Conservation (phyloP, 2,797 vertebrate species). For the Thripadectes ignobilis region DNA sequence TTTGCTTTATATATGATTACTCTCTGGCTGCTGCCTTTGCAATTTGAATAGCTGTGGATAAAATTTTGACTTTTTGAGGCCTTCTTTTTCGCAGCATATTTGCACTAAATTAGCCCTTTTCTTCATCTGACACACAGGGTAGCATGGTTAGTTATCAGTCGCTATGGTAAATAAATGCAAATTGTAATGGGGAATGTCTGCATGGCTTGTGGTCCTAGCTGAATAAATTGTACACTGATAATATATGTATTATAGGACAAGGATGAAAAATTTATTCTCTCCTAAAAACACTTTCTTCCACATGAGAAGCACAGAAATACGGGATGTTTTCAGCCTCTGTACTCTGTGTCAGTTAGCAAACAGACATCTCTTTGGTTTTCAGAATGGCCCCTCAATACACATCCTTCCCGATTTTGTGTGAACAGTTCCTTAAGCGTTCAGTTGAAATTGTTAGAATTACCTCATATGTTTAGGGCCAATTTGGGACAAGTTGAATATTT, state of each 20-base stretch:
- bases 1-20: not conserved
- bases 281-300: not conserved
- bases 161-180: not conserved
- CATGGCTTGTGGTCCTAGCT: not conserved
- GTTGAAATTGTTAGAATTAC: not conserved
- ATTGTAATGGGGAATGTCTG: not conserved
- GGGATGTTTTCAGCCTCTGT: not conserved
- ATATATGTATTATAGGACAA: not conserved
- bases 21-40: not conserved
- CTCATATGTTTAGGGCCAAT: not conserved
- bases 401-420: not conserved
- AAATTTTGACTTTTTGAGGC: not conserved
- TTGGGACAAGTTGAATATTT: not conserved
- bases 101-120: not conserved
- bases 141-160: not conserved
- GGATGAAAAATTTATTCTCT: not conserved
- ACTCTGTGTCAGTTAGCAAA: not conserved
- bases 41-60: not conserved
- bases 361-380: not conserved
- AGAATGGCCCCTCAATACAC: fast-evolving
- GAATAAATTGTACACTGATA: not conserved
- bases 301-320: not conserved
- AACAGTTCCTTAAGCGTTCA: not conserved
- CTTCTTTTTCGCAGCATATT: not conserved
- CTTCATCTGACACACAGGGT: not conserved